Evolutionary conservation across 2,113 vertebrate genomes (phyloP).

Genomic region (Oxygymnocypris stewartii): DNA sequence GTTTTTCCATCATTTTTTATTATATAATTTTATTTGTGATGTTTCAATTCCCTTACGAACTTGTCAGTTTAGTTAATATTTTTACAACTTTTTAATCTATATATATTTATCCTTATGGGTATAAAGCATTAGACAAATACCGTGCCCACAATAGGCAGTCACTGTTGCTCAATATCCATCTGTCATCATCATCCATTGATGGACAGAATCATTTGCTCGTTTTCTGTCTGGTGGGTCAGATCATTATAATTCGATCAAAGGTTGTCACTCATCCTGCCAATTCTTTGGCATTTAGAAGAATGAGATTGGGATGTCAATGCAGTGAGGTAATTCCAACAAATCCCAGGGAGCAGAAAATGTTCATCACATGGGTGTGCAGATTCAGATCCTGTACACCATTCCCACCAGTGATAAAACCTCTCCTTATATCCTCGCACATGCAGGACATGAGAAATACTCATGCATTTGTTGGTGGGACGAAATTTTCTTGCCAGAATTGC

Average conservation of each 20-base stretch:
- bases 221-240: background rate
- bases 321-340: background rate
- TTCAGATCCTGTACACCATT: background rate
- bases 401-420: too few relatives aligned
- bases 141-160: background rate
- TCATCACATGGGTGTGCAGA: background rate
- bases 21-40: too few relatives aligned
- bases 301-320: background rate
- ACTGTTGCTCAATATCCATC: background rate
- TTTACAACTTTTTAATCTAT: background rate
- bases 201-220: background rate
- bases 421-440: background rate
- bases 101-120: background rate
- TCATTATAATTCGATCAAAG: background rate
- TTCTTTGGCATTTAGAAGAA: slow-evolving; percentile 18
- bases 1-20: background rate
- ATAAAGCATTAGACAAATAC: background rate
- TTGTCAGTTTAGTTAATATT: background rate
- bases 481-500: background rate
- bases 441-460: background rate
- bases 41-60: too few relatives aligned
- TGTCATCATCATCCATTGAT: background rate
- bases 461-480: background rate
- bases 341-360: slow-evolving; percentile 14
- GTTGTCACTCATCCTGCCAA: background rate